A percentile compares a stretch with the other conserved stretches of the same genome.
These are phyloP conservation scores for Mirza zaza DNA, from an alignment of 2,113 vertebrate species.

Conservation along the genomic window DNA sequence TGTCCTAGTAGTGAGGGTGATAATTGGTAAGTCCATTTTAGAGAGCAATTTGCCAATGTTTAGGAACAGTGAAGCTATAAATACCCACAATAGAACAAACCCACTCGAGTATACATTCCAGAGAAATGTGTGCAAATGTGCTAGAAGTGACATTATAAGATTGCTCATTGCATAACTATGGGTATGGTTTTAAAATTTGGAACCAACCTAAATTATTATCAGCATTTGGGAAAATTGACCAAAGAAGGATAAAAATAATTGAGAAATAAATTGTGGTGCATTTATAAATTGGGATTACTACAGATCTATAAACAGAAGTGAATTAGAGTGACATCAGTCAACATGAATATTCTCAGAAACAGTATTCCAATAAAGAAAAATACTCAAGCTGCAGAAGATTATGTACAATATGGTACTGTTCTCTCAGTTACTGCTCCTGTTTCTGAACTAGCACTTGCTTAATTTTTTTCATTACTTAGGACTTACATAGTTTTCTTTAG, in stretches of 20 bases:
- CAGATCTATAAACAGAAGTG: not conserved
- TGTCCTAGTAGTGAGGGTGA: not conserved
- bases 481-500: not conserved
- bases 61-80: not conserved
- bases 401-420: not conserved
- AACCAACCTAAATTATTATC: not conserved
- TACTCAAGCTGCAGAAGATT: not conserved
- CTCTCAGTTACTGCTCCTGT: not conserved
- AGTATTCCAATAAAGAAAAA: not conserved
- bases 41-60: not conserved
- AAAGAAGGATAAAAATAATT: not conserved
- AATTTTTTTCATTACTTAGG: not conserved
- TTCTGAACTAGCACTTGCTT: not conserved
- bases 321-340: not conserved
- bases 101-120: not conserved
- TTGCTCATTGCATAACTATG: not conserved
- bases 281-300: not conserved
- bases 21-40: not conserved
- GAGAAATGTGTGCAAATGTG: not conserved
- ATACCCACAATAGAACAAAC: not conserved
- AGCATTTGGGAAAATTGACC: not conserved
- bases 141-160: too few relatives aligned
- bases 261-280: not conserved
- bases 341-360: not conserved
- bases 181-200: not conserved